Conservation (phyloP, 2,113 vertebrate species). For the Fregata magnificens region DNA sequence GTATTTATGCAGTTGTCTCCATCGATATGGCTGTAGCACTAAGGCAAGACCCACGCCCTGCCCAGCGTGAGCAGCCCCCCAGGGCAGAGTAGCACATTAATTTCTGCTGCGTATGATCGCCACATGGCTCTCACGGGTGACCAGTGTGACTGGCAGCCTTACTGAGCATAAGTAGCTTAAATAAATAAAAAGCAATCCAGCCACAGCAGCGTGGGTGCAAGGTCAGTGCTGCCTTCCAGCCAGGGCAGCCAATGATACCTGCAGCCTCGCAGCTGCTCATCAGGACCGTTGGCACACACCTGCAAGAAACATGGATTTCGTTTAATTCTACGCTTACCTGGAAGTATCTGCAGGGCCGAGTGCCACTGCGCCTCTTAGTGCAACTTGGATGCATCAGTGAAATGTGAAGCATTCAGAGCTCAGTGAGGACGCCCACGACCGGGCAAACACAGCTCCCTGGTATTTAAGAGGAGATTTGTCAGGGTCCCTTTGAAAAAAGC, state of each 20-base stretch:
- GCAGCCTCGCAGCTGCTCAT: neutral
- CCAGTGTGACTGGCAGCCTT: neutral
- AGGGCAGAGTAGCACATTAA: neutral
- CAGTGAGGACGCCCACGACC: accelerated
- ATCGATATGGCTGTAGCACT: accelerated
- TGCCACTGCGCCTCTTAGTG: neutral
- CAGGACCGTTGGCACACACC: accelerated
- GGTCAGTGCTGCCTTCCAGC: neutral
- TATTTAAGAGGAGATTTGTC: too few relatives aligned
- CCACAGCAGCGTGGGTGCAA: accelerated
- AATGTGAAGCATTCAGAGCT: neutral
- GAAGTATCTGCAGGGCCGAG: neutral
- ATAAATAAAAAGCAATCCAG: neutral
- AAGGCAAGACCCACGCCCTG: neutral
- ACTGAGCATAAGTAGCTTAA: neutral
- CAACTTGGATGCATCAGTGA: neutral
- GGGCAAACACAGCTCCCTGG: neutral
- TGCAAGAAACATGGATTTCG: neutral
- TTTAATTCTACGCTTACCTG: neutral
- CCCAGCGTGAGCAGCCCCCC: neutral
- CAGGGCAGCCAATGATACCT: neutral
- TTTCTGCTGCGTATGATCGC: neutral
- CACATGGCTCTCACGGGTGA: neutral
- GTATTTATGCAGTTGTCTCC: neutral
- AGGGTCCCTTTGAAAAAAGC: neutral